Evolutionary conservation across 1,140 invertebrate genomes (phyloP), one percentile per base, ranked within the genome.

Genomic region (Atta texana): DNA sequence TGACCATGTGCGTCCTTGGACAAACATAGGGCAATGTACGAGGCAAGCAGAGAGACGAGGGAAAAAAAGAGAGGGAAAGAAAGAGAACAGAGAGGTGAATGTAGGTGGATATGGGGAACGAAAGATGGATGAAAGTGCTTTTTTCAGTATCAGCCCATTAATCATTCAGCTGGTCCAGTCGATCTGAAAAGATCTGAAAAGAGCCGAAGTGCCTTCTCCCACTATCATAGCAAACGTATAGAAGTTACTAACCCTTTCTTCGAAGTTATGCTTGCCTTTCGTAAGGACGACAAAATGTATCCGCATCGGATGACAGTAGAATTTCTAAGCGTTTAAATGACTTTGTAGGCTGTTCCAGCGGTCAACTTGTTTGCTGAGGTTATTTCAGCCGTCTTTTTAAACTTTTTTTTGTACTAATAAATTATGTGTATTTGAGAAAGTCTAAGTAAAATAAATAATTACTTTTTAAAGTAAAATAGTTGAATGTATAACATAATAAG

Each of bases 111-210:
- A 39, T 51, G 21, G 49, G 71, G 81, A 44, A 57, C 28, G 69
- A 78, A 44, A 69, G 63, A 39, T 77, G 57, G 57, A 85, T 89
- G 78, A 86, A 88, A 89, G 87, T 61, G 88, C 61, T 89, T 86
- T 89, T 88, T 89, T 76, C 51, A 69, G 28, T 49, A 34, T 81
- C 64, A 51, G 76, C 55, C 76, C 75, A 88, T 87, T 86, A 86
- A 86, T 89, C 84, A 88, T 86, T 89, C 66, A 24, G 39, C 57
- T 66, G 71, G 81, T 85, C 44, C 82, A 57, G 74, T 75, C 34
- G 87, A 76, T 53, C 57, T 31, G 64, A 24, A 49, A 80, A 55
- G 87, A 76, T 53, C 57, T 31, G 64, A 24, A 49, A 80, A 55
- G 55, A 66, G 39, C 64, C 49, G 39, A 81, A 86, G 88, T 75